phyloP scores from a whole-genome alignment of 2,888 invertebrate species.

The Emesis furor region DNA sequence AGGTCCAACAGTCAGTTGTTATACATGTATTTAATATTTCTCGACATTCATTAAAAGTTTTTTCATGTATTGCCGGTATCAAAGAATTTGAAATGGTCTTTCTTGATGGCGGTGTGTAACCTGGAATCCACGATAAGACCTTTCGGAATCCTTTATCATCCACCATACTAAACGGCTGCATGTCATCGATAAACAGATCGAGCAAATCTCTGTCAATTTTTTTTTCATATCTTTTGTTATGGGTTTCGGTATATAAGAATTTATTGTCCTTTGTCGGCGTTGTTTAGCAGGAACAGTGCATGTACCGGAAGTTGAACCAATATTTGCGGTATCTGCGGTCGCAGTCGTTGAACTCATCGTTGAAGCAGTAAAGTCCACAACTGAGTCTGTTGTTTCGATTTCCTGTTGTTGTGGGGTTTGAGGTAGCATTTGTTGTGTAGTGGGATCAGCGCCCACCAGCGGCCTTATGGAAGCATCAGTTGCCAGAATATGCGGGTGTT shows the following conservation, averaged over 20 bases:
- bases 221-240: constrained; percentile 20
- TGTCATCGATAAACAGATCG: constrained; percentile 57
- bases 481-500: constrained; percentile 4
- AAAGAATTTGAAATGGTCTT: constrained; percentile 53
- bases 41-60: neutral
- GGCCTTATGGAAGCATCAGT: neutral
- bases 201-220: constrained; percentile 57
- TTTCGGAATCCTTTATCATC: constrained; percentile 65
- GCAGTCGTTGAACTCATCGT: neutral
- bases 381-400: neutral
- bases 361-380: neutral
- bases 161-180: constrained; percentile 59
- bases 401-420: too few relatives aligned
- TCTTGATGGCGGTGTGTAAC: constrained; percentile 59
- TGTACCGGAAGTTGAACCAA: neutral
- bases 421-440: too few relatives aligned
- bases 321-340: neutral
- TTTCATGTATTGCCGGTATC: constrained; percentile 22
- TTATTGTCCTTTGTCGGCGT: neutral
- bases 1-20: constrained; percentile 75
- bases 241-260: neutral
- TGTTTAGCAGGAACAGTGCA: neutral
- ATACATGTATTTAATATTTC: constrained; percentile 54
- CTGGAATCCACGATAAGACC: constrained; percentile 60
- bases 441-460: too few relatives aligned